Conservation (phyloP, 2,797 vertebrate genomes). For the Hephaestus fuliginosus region DNA sequence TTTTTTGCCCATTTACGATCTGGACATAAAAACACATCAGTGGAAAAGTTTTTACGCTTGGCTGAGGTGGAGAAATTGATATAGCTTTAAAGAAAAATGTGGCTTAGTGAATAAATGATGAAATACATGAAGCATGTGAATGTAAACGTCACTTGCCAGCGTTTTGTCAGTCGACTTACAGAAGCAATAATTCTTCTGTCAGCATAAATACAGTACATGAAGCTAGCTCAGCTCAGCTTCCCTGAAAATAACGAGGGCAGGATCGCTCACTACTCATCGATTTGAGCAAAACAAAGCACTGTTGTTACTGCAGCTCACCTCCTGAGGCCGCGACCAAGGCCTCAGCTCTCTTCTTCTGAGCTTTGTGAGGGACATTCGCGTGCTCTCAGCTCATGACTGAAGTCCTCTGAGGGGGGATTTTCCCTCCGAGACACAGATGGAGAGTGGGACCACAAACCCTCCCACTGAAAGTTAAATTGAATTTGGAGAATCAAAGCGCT, state of each 20-base stretch:
- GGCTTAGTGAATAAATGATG: background rate
- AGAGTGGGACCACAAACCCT: constrained; percentile 47
- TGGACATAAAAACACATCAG: background rate
- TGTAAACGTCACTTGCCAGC: background rate
- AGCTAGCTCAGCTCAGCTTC: too few species aligned
- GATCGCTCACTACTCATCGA: too few species aligned
- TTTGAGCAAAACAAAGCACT: too few species aligned
- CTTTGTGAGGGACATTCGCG: background rate
- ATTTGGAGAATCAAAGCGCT: constrained; percentile 44
- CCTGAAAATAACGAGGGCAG: too few species aligned
- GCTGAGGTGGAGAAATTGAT: background rate
- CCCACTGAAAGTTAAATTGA: constrained; percentile 49
- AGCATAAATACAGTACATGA: too few species aligned
- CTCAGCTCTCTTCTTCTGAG: constrained; percentile 1
- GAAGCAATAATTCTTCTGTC: too few species aligned
- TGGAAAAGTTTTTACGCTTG: background rate
- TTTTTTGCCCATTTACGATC: background rate
- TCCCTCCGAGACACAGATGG: constrained; percentile 43
- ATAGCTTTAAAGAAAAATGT: background rate
- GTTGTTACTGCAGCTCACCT: constrained; percentile 10
- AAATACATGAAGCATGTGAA: background rate
- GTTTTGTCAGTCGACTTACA: too few species aligned
- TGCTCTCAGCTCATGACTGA: constrained; percentile 23
- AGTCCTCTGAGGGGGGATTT: constrained; percentile 43
- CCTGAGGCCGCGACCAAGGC: constrained; percentile 1